Percentiles rank a stretch among this genome's conserved stretches.
These are phyloP conservation scores for Sorex araneus DNA, from an alignment of 2,113 vertebrate species.

Conservation along the genomic window DNA sequence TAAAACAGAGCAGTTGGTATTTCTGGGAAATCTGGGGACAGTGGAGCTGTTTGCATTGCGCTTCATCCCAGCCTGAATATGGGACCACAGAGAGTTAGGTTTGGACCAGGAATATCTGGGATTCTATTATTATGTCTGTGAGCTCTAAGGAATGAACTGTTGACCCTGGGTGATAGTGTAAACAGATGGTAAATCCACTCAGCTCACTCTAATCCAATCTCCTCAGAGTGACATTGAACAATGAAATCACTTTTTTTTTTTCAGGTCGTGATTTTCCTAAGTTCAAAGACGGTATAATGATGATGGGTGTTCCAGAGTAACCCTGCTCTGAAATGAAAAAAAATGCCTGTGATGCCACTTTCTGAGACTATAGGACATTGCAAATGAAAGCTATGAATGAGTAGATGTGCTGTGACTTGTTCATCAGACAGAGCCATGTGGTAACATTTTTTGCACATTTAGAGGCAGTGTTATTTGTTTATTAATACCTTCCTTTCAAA, in stretches of 20 bases:
- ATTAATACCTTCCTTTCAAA: neutral
- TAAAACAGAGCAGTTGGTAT: neutral
- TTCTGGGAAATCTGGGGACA: neutral
- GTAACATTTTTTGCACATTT: constrained; percentile 13
- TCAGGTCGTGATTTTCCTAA: neutral
- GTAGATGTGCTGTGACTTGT: neutral
- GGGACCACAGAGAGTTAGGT: neutral
- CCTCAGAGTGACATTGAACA: neutral
- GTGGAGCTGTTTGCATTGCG: neutral
- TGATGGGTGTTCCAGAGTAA: neutral
- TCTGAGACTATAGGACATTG: neutral
- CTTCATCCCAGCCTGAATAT: neutral
- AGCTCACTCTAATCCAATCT: neutral
- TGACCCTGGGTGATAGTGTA: neutral
- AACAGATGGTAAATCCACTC: neutral
- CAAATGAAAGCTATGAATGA: neutral
- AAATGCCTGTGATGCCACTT: neutral
- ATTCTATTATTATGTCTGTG: neutral
- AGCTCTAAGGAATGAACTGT: neutral
- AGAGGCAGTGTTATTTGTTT: neutral
- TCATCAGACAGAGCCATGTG: neutral
- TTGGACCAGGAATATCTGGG: neutral
- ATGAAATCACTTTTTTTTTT: neutral
- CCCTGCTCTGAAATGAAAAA: neutral
- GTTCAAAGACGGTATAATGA: neutral